These are phyloP conservation scores for Potamarius usumacintae DNA, from an alignment of 2,113 vertebrate species.

Conservation along the genomic window DNA sequence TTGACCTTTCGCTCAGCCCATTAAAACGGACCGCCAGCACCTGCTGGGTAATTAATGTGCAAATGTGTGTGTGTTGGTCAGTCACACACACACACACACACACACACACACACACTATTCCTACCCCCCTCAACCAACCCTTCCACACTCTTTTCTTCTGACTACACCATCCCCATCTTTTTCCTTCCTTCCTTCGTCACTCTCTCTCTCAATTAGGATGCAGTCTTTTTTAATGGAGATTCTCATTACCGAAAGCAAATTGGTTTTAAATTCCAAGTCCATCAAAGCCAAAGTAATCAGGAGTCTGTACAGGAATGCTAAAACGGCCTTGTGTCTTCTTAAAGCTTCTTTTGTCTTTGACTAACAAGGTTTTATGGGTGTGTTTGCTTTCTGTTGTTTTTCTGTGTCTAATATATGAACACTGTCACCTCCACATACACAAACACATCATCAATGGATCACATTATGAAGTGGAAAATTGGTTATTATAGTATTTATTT, in stretches of 20 bases:
- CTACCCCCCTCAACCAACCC: background rate
- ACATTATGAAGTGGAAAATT: background rate
- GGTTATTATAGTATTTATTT: background rate
- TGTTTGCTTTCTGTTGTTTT: background rate
- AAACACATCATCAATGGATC: background rate
- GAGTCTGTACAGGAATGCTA: conserved; percentile 63
- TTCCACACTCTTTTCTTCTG: conserved; percentile 51
- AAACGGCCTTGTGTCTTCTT: conserved; percentile 45
- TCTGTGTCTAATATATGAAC: conserved; percentile 10
- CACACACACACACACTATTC: background rate
- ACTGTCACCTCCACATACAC: background rate
- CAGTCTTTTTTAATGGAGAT: conserved; percentile 65
- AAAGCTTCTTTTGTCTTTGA: conserved; percentile 61
- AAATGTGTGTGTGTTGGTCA: conserved; percentile 69
- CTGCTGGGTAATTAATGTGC: conserved; percentile 77
- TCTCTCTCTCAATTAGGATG: conserved; percentile 68
- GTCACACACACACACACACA: conserved; percentile 26
- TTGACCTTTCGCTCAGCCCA: conserved; percentile 73
- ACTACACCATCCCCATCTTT: conserved; percentile 40
- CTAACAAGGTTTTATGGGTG: conserved; percentile 3
- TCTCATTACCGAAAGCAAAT: conserved; percentile 73
- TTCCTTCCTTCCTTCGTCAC: conserved; percentile 47
- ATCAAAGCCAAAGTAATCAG: conserved; percentile 67
- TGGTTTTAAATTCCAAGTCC: conserved; percentile 69
- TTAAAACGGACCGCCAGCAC: conserved; percentile 71